Conservation (phyloP, 1,140 invertebrate genomes). For the Heterodera schachtii region DNA sequence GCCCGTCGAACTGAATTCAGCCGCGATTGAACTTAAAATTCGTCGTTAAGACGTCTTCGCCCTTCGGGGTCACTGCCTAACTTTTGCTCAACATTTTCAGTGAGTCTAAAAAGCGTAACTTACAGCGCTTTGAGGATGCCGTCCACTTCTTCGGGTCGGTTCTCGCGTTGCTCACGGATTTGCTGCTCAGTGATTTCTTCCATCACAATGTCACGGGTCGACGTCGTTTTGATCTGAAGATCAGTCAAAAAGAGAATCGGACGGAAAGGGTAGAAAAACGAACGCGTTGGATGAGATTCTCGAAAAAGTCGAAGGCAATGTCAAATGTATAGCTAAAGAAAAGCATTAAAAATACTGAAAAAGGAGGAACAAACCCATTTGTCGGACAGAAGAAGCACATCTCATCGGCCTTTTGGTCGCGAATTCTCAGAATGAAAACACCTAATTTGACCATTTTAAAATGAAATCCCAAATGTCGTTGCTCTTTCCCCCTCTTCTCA, state of each 20-base stretch:
- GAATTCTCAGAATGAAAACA: slow-evolving; percentile 39
- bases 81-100: no score
- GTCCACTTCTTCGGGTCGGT: slow-evolving; percentile 26
- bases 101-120: background rate
- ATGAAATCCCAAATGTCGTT: background rate
- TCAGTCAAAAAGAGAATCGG: background rate
- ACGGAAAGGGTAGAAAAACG: background rate
- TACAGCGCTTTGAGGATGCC: slow-evolving; percentile 26
- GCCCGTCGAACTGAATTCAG: slow-evolving; percentile 18
- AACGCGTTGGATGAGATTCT: slow-evolving; percentile 32
- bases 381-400: slow-evolving; percentile 38
- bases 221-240: slow-evolving; percentile 17
- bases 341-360: background rate
- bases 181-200: slow-evolving; percentile 12
- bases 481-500: background rate
- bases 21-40: slow-evolving; percentile 11
- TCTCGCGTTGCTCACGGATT: slow-evolving; percentile 22
- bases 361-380: slow-evolving; percentile 12
- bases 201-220: slow-evolving; percentile 23
- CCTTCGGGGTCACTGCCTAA: no score
- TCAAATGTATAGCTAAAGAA: slow-evolving; percentile 18
- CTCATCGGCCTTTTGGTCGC: slow-evolving; percentile 46
- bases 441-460: background rate
- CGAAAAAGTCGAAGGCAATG: slow-evolving; percentile 37
- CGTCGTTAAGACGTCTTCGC: background rate